Percentiles rank a stretch among this genome's conserved stretches.
phyloP scores from a whole-genome alignment of 2,888 invertebrate genomes.

The Amphipyra tragopoginis region DNA sequence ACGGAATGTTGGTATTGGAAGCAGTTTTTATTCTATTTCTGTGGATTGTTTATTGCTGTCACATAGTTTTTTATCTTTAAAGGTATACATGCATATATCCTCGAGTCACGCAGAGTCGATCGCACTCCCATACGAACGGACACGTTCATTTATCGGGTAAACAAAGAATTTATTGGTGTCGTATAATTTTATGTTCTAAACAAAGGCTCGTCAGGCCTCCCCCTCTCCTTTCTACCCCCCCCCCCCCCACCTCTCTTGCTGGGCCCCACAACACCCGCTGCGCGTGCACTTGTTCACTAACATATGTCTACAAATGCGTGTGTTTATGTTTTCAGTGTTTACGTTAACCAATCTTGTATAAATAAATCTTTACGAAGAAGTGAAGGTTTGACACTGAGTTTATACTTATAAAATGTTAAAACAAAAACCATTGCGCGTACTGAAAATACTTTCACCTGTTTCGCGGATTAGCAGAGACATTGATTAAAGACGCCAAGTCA shows the following conservation, averaged over 20 bases:
- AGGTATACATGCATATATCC: conserved; percentile 57
- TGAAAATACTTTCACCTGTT: conserved; percentile 55
- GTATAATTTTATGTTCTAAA: conserved; percentile 89
- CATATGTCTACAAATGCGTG: conserved; percentile 83
- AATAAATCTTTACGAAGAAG: conserved; percentile 73
- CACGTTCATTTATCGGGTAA: conserved; percentile 85
- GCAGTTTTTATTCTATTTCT: conserved; percentile 39
- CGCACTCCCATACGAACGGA: conserved; percentile 74
- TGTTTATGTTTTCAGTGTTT: conserved; percentile 85
- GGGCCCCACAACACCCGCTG: conserved; percentile 70
- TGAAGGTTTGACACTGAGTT: conserved; percentile 69
- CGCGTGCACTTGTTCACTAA: conserved; percentile 82
- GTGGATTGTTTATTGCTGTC: conserved; percentile 52
- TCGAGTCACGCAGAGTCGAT: conserved; percentile 73
- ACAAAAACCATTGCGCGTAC: conserved; percentile 48
- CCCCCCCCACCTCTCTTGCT: conserved; percentile 34
- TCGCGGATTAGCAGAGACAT: conserved; percentile 50
- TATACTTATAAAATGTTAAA: conserved; percentile 61
- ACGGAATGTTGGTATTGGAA: conserved; percentile 23
- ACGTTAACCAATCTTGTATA: conserved; percentile 75
- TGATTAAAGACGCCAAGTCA: conserved; percentile 62
- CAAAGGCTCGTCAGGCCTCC: conserved; percentile 81
- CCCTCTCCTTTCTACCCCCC: conserved; percentile 53
- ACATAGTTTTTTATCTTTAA: conserved; percentile 55
- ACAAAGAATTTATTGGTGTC: conserved; percentile 88